A percentile compares a stretch with the other conserved stretches of the same genome.
Conservation (phyloP, 2,113 vertebrate genomes). For the Microtus montanus region DNA sequence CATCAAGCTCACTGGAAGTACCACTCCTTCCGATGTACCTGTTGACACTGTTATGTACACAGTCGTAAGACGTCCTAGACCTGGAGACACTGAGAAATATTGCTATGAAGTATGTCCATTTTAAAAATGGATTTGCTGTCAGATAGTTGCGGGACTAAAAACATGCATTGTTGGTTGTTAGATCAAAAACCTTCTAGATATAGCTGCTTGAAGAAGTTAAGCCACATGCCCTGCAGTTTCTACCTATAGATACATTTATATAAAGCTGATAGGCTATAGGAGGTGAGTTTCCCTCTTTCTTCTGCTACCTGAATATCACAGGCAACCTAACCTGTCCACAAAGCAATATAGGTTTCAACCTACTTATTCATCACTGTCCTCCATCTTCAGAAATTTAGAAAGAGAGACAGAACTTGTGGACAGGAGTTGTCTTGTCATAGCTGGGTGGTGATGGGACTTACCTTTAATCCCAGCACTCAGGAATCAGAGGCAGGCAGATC, state of each 20-base stretch:
- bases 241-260: neutral
- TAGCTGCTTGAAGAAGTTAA: neutral
- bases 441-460: no score
- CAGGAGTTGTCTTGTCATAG: neutral
- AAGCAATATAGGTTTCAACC: neutral
- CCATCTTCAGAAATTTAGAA: neutral
- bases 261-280: neutral
- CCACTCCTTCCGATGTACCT: neutral
- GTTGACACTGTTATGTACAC: neutral
- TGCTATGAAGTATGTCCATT: neutral
- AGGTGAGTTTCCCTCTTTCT: neutral
- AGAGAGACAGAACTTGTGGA: no score
- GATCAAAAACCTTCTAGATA: neutral
- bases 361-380: neutral
- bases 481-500: neutral
- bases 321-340: neutral
- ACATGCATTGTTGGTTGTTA: neutral
- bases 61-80: neutral
- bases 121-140: conserved; percentile 25
- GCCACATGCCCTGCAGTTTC: neutral
- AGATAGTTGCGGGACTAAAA: neutral
- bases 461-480: neutral
- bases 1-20: neutral
- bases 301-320: neutral
- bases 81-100: neutral